Conservation (phyloP, 2,113 vertebrate species). For the Gallinago jamesoni region DNA sequence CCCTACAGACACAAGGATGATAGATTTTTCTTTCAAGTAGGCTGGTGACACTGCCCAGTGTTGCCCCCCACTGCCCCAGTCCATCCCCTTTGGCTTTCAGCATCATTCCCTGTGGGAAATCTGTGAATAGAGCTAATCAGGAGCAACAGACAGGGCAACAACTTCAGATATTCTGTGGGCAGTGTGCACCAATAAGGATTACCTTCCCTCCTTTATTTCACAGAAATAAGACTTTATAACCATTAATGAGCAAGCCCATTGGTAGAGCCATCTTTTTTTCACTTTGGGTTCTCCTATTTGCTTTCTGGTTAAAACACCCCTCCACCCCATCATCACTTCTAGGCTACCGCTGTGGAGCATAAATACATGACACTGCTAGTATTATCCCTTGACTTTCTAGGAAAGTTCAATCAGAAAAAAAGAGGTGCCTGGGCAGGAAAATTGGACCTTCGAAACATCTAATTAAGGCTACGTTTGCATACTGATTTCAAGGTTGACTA, state of each 20-base stretch:
- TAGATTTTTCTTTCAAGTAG: conserved; percentile 28
- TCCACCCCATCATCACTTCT: background rate
- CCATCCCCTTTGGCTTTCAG: background rate
- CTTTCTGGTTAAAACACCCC: background rate
- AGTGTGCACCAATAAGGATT: conserved; percentile 7
- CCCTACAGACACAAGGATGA: background rate
- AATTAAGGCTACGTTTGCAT: conserved; percentile 33
- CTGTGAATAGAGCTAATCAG: conserved; percentile 9
- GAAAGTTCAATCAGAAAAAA: background rate
- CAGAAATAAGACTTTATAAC: conserved; percentile 12
- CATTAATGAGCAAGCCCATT: conserved; percentile 50
- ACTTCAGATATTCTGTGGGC: conserved; percentile 36
- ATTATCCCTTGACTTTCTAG: background rate
- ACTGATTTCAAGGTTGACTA: conserved; percentile 48
- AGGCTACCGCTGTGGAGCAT: background rate
- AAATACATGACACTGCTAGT: background rate
- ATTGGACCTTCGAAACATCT: background rate
- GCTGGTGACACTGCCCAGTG: background rate
- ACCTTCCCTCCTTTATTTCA: conserved; percentile 29
- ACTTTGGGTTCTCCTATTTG: background rate
- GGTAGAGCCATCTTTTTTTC: background rate
- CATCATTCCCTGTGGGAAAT: conserved; percentile 34
- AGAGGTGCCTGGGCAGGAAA: background rate
- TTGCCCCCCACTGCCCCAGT: background rate
- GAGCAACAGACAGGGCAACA: background rate